These are phyloP conservation scores for Erebia aethiops DNA, from an alignment of 2,888 invertebrate genomes.

Conservation along the genomic window DNA sequence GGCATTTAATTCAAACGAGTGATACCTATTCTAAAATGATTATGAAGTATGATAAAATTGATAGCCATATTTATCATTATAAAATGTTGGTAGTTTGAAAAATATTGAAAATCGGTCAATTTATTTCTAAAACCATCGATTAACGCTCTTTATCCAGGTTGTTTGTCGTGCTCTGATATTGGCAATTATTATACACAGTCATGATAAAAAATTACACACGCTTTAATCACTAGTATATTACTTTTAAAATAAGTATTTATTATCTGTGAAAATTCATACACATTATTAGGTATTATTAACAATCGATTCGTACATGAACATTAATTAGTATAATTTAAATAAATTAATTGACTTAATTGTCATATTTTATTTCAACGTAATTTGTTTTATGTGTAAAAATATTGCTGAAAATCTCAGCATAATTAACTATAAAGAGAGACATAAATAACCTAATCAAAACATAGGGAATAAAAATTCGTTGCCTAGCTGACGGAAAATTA, in stretches of 20 bases:
- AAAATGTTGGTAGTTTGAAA: conserved; percentile 12
- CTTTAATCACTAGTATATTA: conserved; percentile 30
- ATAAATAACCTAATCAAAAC: conserved; percentile 8
- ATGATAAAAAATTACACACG: conserved; percentile 29
- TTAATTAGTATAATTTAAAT: conserved; percentile 37
- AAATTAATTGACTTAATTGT: conserved; percentile 42
- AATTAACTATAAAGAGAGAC: conserved; percentile 13
- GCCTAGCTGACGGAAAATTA: conserved; percentile 32
- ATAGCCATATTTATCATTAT: background rate
- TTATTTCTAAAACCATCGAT: background rate
- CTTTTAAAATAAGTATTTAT: conserved; percentile 15
- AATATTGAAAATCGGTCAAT: conserved; percentile 2
- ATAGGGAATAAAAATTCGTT: conserved; percentile 38
- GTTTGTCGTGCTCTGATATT: conserved; percentile 23
- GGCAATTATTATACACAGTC: conserved; percentile 28
- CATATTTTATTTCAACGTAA: conserved; percentile 29
- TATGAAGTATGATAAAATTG: no score
- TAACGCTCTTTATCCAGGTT: conserved; percentile 9
- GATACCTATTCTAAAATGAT: no score
- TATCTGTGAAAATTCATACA: conserved; percentile 33
- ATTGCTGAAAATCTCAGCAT: conserved; percentile 23
- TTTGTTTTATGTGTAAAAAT: conserved; percentile 28
- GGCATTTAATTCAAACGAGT: background rate
- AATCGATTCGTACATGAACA: conserved; percentile 33
- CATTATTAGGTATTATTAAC: conserved; percentile 16